phyloP scores from a whole-genome alignment of 1,140 invertebrate species.

The Rhynchophorus ferrugineus region DNA sequence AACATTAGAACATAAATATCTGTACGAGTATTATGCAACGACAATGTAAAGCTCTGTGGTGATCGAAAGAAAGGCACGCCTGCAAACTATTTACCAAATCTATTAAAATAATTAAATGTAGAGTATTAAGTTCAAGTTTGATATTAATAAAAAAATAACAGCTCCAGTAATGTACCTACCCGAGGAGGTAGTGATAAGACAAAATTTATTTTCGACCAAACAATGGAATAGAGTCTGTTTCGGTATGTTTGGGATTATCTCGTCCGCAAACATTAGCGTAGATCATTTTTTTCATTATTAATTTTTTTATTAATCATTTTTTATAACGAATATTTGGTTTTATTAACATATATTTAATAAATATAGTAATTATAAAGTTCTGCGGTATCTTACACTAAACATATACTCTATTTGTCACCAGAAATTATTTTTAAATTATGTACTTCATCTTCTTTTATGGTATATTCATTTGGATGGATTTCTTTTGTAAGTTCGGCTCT shows the following conservation, averaged over 20 bases:
- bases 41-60: not conserved
- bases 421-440: too few species aligned
- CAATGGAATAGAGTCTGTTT: constrained; percentile 8
- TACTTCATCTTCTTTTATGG: too few species aligned
- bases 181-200: constrained; percentile 16
- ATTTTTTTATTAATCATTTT: too few species aligned
- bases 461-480: too few species aligned
- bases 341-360: too few species aligned
- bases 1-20: too few species aligned
- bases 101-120: constrained; percentile 11
- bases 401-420: too few species aligned
- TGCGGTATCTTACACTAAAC: too few species aligned
- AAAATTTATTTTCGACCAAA: constrained; percentile 16
- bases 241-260: constrained; percentile 12
- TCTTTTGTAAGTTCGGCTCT: too few species aligned
- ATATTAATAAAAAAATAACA: constrained; percentile 11
- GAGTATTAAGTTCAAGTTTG: constrained; percentile 10
- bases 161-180: constrained; percentile 3
- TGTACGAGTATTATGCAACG: too few species aligned
- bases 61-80: not conserved
- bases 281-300: not conserved
- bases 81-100: not conserved
- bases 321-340: too few species aligned
- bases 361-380: too few species aligned
- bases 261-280: constrained; percentile 9